Evolutionary conservation across 2,797 vertebrate genomes (phyloP), one percentile per base, ranked within the genome.

Genomic region (Lithobates pipiens): DNA sequence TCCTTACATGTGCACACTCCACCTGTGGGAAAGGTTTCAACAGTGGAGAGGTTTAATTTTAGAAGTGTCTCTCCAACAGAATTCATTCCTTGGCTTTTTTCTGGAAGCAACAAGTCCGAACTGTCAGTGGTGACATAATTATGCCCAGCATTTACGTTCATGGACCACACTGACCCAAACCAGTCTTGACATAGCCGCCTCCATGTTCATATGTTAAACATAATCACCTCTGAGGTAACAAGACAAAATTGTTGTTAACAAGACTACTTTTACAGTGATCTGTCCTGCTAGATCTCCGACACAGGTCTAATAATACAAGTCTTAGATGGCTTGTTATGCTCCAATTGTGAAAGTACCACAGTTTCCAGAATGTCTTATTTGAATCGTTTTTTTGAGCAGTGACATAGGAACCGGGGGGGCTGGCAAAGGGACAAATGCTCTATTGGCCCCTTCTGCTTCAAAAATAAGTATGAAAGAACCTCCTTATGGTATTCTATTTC

Each of bases 171-270:
- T 79, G 77, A 79, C 65, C 65, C 77, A 69, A 68, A 79, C 77
- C 42, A 70, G 65, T 32, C 25, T 44, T 79, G 77, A 79, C 77
- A 50, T 10, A 10, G 27, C 25, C 44, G 77, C 7, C 42, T 21
- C 77, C 46, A 21, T 69, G 29, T 50, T 79, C 77, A 7, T 16
- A 18, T 79, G 77, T 70, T 69, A 50, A 69, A 70, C 65, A 70
- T 69, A 69, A 79, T 79, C 8, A 29, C 18, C 65, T 79, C 77
- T 50, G 77, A 79, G 42, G 36, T 69, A 29, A 69, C 27, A 79
- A 69, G 77, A 79, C 77, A 50, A 69, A 69, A 79, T 69, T 79
- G 77, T 79, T 27, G 18, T 50, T 79, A 79, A 69, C 77, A 79
- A 79, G 77, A 46, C 39, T 79, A 69, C 69, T 79, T 23, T 34